Evolutionary conservation across 2,113 vertebrate species (phyloP).

Genomic region (Tragelaphus imberbis): DNA sequence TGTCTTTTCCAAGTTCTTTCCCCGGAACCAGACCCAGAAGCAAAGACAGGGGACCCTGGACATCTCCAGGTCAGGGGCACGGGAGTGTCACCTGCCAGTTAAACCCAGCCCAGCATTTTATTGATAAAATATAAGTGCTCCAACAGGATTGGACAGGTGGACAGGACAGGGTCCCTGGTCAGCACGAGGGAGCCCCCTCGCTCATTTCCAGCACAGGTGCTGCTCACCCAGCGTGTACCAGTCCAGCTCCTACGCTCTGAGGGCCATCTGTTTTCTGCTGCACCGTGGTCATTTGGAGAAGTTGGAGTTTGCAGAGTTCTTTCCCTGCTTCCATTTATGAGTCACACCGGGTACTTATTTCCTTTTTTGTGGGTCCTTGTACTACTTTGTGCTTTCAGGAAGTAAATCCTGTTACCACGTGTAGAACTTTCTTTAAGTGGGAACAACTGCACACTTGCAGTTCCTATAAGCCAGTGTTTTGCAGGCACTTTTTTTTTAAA

Average conservation of each 20-base stretch:
- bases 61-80: rapidly evolving
- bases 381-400: neutral
- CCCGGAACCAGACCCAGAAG: rapidly evolving
- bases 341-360: neutral
- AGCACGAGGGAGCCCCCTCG: rapidly evolving
- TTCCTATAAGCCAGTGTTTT: neutral
- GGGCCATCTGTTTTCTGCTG: neutral
- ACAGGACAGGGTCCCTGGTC: neutral
- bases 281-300: rapidly evolving
- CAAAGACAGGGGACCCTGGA: rapidly evolving
- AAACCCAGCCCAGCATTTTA: neutral
- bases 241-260: rapidly evolving
- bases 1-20: neutral
- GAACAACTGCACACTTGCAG: neutral
- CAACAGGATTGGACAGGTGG: rapidly evolving
- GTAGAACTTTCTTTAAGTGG: neutral
- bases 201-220: rapidly evolving
- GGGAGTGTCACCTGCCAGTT: neutral
- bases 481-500: neutral
- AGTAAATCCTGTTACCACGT: neutral
- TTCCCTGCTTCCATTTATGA: neutral
- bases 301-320: neutral
- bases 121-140: neutral
- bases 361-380: neutral
- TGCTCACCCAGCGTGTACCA: rapidly evolving